These are phyloP conservation scores for Cynopterus brachyotis DNA, from an alignment of 2,113 vertebrate genomes.

Conservation along the genomic window DNA sequence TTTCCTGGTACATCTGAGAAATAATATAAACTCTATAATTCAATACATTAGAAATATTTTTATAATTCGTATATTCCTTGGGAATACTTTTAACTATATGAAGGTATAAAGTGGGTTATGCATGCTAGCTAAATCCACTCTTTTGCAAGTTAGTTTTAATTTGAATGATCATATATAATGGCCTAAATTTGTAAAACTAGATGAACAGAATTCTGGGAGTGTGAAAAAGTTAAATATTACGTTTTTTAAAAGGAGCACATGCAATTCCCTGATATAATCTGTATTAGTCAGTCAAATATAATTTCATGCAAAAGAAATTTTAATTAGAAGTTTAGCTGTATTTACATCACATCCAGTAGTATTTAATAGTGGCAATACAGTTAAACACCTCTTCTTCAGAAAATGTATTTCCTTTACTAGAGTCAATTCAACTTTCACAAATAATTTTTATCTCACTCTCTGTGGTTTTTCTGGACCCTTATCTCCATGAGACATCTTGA, in stretches of 20 bases:
- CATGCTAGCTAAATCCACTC: not conserved
- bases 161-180: not conserved
- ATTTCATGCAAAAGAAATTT: conserved; percentile 15
- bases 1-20: conserved; percentile 10
- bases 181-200: not conserved
- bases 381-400: not conserved
- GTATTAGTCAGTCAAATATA: not conserved
- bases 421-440: not conserved
- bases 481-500: not conserved
- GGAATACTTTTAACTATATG: not conserved
- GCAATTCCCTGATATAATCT: not conserved
- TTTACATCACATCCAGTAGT: not conserved
- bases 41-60: conserved; percentile 13
- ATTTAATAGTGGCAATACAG: not conserved
- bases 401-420: not conserved
- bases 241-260: not conserved
- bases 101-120: not conserved
- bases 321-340: not conserved
- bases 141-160: not conserved
- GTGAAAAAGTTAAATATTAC: not conserved
- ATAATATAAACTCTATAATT: not conserved
- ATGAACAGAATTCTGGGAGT: not conserved
- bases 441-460: not conserved
- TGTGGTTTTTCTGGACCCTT: not conserved
- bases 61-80: not conserved